Base-by-base conservation (phyloP, 2,888 invertebrate species). In the Buathra laborator region DNA sequence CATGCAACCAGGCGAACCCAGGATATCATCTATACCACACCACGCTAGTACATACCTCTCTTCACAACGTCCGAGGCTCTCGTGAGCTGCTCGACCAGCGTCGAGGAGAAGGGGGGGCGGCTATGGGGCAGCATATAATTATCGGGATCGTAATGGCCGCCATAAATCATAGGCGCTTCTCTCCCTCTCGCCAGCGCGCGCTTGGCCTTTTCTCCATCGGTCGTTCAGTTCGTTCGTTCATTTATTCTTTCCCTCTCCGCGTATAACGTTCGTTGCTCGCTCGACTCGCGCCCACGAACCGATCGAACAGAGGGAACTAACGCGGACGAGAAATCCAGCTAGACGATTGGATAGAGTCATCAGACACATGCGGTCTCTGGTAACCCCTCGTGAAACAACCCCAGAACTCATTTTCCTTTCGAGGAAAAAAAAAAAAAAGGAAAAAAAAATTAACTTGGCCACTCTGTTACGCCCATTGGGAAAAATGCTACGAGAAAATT, bases 141-240 rank as follows among this genome's bases (percentile, higher is more conserved):
- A 93, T 93, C 92, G 89, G 89, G 89, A 91, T 91, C 89, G 91
- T 93, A 94, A 93, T 93, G 93, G 93, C 90, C 74, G 91, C 88
- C 90, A 93, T 94, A 93, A 94, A 93, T 94, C 93, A 94, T 94
- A 93, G 94, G 94, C 93, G 94, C 93, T 93, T 93, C 93, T 93
- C 91, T 90, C 91, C 90, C 87, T 77, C 85, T 82, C 77, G 68
- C 62, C 62, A n/a, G 32, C 62, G 62, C 62, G 62, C 83, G 81
- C 81, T 67, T 79, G 70, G 84, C 83, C 81, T 86, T 87, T 78
- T 86, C 86, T 83, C 85, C 84, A 81, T 81, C 81, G 76, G 72
- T 83, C 84, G 59, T 78, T 76, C 70, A 68, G 83, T 62, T 71
- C 70, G 70, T 19, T 77, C 83, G 79, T 76, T 16, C 84, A 86